Percentiles rank a stretch among this genome's conserved stretches.
phyloP scores from a whole-genome alignment of 2,113 vertebrate species.

The Nycticryphes semicollaris region DNA sequence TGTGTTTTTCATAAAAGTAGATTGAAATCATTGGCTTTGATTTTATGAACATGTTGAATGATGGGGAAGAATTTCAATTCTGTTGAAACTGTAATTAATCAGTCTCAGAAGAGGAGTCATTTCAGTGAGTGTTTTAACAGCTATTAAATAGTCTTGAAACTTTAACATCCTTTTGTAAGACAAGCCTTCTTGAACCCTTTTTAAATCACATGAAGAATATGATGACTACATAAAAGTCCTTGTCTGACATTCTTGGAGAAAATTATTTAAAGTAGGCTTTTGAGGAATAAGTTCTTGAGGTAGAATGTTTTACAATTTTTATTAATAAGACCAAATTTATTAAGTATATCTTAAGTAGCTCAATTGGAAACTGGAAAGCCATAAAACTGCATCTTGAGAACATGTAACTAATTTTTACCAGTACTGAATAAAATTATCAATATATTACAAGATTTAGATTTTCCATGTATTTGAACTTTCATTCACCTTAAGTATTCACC shows the following conservation, averaged over 20 bases:
- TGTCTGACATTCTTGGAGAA: neutral
- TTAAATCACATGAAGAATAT: neutral
- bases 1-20: neutral
- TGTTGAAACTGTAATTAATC: neutral
- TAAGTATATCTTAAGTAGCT: neutral
- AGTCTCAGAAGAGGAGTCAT: neutral
- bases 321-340: neutral
- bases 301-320: neutral
- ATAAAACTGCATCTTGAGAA: neutral
- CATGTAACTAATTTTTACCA: neutral
- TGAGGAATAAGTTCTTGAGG: neutral
- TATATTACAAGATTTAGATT: neutral
- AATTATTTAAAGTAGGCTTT: neutral
- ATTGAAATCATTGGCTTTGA: neutral
- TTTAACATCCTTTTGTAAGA: neutral
- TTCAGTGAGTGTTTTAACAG: neutral
- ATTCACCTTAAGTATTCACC: neutral
- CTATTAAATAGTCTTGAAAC: neutral
- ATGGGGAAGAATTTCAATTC: neutral
- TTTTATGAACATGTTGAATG: neutral
- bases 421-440: neutral
- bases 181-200: neutral
- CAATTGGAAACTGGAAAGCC: neutral
- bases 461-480: neutral
- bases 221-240: neutral